Conservation (phyloP, 1,140 invertebrate species). For the Aphelenchoides fujianensis region DNA sequence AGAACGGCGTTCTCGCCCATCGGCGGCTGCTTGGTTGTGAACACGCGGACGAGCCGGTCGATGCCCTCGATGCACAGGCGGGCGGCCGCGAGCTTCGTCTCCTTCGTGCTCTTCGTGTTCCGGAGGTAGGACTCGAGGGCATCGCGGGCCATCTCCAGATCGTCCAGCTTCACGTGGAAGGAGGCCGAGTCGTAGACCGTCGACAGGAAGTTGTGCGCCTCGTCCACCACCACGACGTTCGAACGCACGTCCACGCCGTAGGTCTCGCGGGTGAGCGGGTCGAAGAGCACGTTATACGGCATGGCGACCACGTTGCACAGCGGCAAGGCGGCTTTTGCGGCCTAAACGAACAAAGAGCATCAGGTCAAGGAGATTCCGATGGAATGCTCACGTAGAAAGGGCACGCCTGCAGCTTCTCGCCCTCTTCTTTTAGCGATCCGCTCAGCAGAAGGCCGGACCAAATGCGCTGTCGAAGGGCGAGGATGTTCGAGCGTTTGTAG, state of each 20-base stretch:
- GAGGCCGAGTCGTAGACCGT: conserved; percentile 14
- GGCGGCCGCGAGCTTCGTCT: neutral
- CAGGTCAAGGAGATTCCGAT: too few relatives aligned
- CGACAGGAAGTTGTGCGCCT: conserved; percentile 21
- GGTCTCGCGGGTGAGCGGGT: neutral
- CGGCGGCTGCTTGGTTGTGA: neutral
- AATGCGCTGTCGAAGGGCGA: neutral
- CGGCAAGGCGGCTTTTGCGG: conserved; percentile 15
- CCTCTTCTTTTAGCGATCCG: conserved; percentile 6
- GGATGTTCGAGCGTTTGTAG: conserved; percentile 7
- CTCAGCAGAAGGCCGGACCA: conserved; percentile 7
- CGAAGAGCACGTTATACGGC: conserved; percentile 12
- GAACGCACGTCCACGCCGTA: conserved; percentile 6
- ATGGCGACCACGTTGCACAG: conserved; percentile 12
- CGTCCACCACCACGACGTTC: conserved; percentile 17
- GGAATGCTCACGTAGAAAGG: too few relatives aligned
- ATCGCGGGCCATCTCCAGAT: conserved; percentile 6
- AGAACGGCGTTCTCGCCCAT: neutral
- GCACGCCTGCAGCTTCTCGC: neutral
- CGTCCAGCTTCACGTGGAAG: neutral
- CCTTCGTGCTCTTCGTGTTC: neutral
- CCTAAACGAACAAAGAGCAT: too few relatives aligned
- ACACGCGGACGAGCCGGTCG: neutral
- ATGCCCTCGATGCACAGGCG: neutral
- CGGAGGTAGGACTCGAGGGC: neutral